These are phyloP conservation scores for Drosophila jambulina DNA, from an alignment of 1,140 invertebrate genomes.

Conservation along the genomic window DNA sequence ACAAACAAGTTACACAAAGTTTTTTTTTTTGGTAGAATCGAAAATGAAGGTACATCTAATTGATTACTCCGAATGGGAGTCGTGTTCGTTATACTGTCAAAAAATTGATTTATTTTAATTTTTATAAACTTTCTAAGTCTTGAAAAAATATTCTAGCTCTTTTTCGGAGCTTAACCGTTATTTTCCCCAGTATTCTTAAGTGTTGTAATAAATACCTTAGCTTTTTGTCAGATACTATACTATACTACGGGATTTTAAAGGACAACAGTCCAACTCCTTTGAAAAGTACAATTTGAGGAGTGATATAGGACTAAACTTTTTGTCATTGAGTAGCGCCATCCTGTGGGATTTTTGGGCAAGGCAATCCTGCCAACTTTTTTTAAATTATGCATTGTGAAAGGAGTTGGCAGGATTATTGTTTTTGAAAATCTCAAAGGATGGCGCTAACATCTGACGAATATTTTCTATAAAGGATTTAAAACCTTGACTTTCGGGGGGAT, in stretches of 20 bases:
- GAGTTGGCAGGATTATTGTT: neutral
- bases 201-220: neutral
- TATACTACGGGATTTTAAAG: no score
- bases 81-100: neutral
- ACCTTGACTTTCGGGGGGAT: no score
- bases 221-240: neutral
- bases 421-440: neutral
- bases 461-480: neutral
- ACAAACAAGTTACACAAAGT: no score
- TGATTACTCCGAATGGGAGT: no score
- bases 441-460: neutral
- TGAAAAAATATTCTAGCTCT: neutral
- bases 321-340: neutral
- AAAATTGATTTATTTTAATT: neutral
- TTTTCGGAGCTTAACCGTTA: neutral
- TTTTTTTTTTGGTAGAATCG: no score
- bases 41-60: no score
- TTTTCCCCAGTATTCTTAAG: neutral
- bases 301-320: neutral
- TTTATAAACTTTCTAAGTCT: neutral
- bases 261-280: neutral
- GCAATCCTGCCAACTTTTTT: neutral
- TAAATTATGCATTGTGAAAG: neutral
- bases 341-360: neutral
- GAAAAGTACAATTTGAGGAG: no score